Conservation (phyloP, 2,113 vertebrate species). For the Todiramphus saurophagus region DNA sequence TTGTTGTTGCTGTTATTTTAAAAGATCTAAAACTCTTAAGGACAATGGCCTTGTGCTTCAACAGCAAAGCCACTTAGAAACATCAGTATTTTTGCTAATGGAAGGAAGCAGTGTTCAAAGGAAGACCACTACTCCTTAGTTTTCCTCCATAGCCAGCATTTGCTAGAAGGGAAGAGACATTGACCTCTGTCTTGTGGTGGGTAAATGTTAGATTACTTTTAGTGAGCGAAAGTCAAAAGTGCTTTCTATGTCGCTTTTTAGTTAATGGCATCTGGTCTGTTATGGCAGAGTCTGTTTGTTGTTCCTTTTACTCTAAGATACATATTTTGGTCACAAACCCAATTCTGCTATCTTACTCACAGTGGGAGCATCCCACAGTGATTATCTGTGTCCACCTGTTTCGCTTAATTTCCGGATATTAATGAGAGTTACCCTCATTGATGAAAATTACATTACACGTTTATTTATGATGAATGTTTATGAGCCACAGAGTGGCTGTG, state of each 20-base stretch:
- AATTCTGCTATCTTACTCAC: background rate
- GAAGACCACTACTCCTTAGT: background rate
- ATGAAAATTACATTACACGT: background rate
- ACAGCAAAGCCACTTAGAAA: conserved; percentile 26
- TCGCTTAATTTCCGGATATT: background rate
- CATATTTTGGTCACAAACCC: background rate
- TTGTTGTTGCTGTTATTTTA: background rate
- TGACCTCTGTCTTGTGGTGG: background rate
- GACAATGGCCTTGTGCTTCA: background rate
- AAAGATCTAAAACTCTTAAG: conserved; percentile 45
- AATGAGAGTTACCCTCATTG: background rate
- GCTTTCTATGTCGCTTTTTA: conserved; percentile 15
- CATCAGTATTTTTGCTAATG: conserved; percentile 45
- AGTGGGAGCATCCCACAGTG: background rate
- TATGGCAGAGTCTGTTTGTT: background rate
- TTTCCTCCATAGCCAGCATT: conserved; percentile 14
- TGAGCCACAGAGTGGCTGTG: background rate
- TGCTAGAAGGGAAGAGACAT: conserved; percentile 14
- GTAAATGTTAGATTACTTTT: background rate
- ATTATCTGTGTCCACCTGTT: background rate
- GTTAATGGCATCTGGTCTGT: background rate
- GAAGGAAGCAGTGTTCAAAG: conserved; percentile 60
- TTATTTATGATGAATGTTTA: background rate
- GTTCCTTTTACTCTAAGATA: background rate
- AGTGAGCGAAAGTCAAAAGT: conserved; percentile 2